These are phyloP conservation scores for Oxycera nigricornis DNA, from an alignment of 2,888 invertebrate genomes.

Conservation along the genomic window DNA sequence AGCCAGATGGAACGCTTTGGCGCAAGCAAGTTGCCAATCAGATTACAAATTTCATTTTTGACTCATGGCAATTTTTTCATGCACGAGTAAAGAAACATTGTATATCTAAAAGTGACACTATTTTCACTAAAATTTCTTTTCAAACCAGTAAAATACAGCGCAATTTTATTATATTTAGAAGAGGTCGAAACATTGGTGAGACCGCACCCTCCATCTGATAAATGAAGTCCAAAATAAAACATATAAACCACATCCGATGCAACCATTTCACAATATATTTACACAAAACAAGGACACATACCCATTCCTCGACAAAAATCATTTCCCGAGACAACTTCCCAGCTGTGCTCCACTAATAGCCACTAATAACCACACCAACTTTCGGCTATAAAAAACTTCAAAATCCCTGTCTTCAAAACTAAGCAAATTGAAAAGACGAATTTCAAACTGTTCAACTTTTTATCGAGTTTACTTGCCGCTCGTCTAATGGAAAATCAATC, in stretches of 20 bases:
- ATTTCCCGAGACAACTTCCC: slow-evolving; percentile 12
- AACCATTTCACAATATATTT: neutral
- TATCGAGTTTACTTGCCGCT: neutral
- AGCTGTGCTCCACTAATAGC: neutral
- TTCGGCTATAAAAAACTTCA: neutral
- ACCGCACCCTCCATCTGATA: neutral
- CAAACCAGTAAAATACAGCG: too few relatives aligned
- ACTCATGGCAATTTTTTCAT: too few relatives aligned
- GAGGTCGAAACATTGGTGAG: neutral
- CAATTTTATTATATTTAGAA: too few relatives aligned
- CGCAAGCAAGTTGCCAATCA: too few relatives aligned
- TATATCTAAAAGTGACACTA: too few relatives aligned
- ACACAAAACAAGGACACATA: slow-evolving; percentile 7
- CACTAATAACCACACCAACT: neutral
- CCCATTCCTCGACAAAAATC: slow-evolving; percentile 35
- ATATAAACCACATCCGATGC: too few relatives aligned
- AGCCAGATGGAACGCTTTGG: too few relatives aligned
- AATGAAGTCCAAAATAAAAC: neutral
- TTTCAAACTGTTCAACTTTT: slow-evolving; percentile 21
- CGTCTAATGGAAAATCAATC: slow-evolving; percentile 28
- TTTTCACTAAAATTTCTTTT: too few relatives aligned
- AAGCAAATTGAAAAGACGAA: neutral
- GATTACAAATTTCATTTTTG: too few relatives aligned
- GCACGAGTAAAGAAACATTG: too few relatives aligned
- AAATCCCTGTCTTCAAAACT: neutral